These are phyloP conservation scores for Cygnus buccinator DNA, from an alignment of 2,113 vertebrate genomes.

Conservation along the genomic window DNA sequence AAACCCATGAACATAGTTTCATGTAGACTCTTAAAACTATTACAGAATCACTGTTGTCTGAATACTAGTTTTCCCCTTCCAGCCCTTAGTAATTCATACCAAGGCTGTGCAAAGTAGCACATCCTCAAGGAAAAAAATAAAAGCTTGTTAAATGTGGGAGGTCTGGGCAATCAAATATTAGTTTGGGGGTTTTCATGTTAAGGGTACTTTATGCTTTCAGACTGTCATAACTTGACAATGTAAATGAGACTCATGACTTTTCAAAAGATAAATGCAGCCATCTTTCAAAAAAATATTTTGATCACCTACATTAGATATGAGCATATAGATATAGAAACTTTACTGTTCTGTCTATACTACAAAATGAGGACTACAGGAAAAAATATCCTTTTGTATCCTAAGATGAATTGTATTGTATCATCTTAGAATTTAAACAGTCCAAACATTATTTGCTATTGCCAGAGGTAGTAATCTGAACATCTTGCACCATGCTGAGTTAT, in stretches of 20 bases:
- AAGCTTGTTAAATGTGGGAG: background rate
- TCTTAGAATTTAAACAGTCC: background rate
- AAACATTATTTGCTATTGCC: background rate
- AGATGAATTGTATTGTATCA: background rate
- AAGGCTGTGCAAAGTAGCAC: background rate
- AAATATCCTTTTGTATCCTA: too few relatives aligned
- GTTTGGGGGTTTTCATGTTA: background rate
- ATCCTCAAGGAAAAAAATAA: background rate
- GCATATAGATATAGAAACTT: background rate
- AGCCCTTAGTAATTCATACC: background rate
- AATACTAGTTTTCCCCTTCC: background rate
- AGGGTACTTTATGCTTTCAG: background rate
- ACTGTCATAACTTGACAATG: background rate
- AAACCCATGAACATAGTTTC: background rate
- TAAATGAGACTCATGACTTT: background rate
- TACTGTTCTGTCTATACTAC: background rate
- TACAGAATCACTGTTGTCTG: background rate
- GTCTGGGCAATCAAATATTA: background rate
- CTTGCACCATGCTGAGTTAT: background rate
- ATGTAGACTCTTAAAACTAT: background rate
- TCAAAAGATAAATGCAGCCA: background rate
- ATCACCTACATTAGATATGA: background rate
- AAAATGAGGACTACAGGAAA: background rate
- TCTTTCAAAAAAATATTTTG: background rate
- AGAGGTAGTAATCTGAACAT: background rate